Base-by-base conservation (phyloP, 2,113 vertebrate species). In the Zapornia atra region DNA sequence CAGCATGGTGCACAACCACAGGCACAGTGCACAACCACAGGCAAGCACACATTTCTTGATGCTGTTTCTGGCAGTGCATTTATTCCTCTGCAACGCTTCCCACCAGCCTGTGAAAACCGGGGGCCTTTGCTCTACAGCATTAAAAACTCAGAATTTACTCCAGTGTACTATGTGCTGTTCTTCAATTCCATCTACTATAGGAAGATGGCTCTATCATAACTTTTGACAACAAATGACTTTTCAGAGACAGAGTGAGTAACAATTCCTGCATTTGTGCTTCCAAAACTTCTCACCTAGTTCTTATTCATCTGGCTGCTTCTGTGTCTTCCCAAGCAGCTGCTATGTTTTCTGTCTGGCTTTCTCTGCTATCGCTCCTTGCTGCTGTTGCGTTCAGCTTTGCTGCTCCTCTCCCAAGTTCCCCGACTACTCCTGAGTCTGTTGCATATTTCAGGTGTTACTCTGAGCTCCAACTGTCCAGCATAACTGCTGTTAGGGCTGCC, bases 141-240 rank as follows among this genome's bases (percentile, higher is more conserved):
- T 73, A 34, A 82, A 94, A 36, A 7, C 8, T 53, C 40, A 12
- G 7, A 16, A 6, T 40, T 92, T 44, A 48, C 15, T 15, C 17
- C 33, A 83, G 16, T 26, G 15, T 11, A 11, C 28, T 33, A 18
- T 0, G 0, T 26, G 18, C n/a, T 86, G 34, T 34, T 80, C 15
- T 31, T 53, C 31, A 48, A 9, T 70, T 50, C 19, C 16, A 21
- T 50, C 73, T 78, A 7, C 26, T 44, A 1, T 9, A 76, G 15
- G 31, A 66, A 72, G 29, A 60, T 17, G 18, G 6, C 9, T 90
- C 54, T 88, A 7, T 59, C 6, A 6, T 26, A 44, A 59, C 34
- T 80, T 91, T 86, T 83, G 25, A 57, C 42, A 68, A 38, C 11
- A 59, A 31, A 57, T 54, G n/a, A 22, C 8, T 19, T 80, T 59